phyloP scores from a whole-genome alignment of 1,140 invertebrate genomes.

The Heterodera carotae region DNA sequence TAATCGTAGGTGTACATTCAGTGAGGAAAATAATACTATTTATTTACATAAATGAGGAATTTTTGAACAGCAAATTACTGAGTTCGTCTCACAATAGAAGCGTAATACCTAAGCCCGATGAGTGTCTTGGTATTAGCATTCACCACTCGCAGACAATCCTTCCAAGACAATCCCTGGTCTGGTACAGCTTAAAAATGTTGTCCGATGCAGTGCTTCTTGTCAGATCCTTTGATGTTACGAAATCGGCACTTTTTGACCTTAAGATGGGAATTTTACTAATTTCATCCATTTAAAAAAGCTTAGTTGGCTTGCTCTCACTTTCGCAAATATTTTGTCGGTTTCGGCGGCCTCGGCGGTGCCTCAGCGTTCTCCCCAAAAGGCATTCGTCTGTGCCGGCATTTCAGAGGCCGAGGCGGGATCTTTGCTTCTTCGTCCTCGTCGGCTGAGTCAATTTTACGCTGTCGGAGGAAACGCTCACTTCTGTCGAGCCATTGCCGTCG shows the following conservation, averaged over 20 bases:
- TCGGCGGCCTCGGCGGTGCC: not conserved
- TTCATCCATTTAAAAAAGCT: no score
- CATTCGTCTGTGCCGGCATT: not conserved
- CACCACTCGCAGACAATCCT: constrained; percentile 41
- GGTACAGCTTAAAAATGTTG: constrained; percentile 41
- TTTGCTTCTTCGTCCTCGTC: not conserved
- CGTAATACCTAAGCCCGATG: no score
- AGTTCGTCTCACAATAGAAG: no score
- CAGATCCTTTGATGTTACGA: not conserved
- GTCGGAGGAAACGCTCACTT: not conserved
- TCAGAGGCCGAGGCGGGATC: not conserved
- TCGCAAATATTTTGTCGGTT: not conserved
- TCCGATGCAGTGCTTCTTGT: constrained; percentile 25
- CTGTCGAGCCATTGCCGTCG: not conserved
- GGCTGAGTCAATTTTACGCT: not conserved
- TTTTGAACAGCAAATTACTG: no score
- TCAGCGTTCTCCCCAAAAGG: not conserved
- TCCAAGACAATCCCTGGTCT: constrained; percentile 42
- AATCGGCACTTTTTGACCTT: not conserved
- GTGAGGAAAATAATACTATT: no score
- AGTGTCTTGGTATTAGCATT: not conserved
- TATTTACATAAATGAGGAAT: no score
- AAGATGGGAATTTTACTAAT: not conserved
- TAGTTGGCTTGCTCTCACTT: no score
- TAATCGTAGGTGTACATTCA: no score